These are phyloP conservation scores for Campaea margaritaria DNA, from an alignment of 2,888 invertebrate species.

Conservation along the genomic window DNA sequence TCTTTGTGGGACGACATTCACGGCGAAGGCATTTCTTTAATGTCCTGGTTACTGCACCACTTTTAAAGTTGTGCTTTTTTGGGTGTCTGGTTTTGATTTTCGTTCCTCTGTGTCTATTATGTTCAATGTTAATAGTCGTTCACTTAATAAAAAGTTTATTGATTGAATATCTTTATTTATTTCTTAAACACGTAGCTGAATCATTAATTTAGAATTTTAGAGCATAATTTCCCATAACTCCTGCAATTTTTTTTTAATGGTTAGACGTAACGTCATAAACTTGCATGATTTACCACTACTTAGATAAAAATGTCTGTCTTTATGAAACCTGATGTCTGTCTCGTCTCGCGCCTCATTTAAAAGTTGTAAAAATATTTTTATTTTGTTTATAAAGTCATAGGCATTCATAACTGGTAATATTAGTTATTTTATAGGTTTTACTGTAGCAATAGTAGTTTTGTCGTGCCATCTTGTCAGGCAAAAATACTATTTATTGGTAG, in stretches of 20 bases:
- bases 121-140: too few relatives aligned
- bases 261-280: constrained; percentile 35
- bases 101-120: too few relatives aligned
- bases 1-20: too few relatives aligned
- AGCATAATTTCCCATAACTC: too few relatives aligned
- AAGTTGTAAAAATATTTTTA: constrained; percentile 32
- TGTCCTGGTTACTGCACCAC: too few relatives aligned
- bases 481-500: not conserved
- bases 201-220: too few relatives aligned
- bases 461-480: constrained; percentile 17
- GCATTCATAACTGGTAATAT: constrained; percentile 15
- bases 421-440: constrained; percentile 10
- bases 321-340: constrained; percentile 12
- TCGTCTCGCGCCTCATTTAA: constrained; percentile 35
- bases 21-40: too few relatives aligned
- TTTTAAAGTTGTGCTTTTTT: too few relatives aligned
- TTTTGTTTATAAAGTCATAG: constrained; percentile 5
- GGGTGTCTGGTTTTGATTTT: too few relatives aligned
- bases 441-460: constrained; percentile 11
- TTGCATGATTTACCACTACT: constrained; percentile 4
- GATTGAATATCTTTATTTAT: too few relatives aligned
- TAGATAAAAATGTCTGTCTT: constrained; percentile 9
- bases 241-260: constrained; percentile 11
- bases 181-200: too few relatives aligned
- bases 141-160: too few relatives aligned